A percentile compares a stretch with the other conserved stretches of the same genome.
These are phyloP conservation scores for Halyomorpha halys DNA, from an alignment of 1,140 invertebrate genomes.

Conservation along the genomic window DNA sequence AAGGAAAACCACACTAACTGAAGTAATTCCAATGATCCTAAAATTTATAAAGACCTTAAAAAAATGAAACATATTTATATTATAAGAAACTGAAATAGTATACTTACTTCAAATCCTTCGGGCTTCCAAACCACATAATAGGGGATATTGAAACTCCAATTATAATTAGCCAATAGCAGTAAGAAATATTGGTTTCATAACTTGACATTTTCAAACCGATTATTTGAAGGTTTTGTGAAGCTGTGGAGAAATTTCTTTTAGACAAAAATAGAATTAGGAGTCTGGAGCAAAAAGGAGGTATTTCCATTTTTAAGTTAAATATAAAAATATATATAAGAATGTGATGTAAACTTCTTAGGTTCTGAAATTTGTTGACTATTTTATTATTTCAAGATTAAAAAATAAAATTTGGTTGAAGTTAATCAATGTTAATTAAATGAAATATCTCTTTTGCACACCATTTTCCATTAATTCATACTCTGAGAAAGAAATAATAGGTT, in stretches of 20 bases:
- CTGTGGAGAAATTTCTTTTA: slow-evolving; percentile 35
- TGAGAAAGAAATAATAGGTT: too few relatives aligned
- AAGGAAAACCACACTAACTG: slow-evolving; percentile 44
- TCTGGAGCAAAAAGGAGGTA: too few relatives aligned
- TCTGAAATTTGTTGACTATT: too few relatives aligned
- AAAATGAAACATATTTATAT: too few relatives aligned
- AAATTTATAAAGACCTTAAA: slow-evolving; percentile 33
- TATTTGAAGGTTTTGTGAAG: slow-evolving; percentile 62
- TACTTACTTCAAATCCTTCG: slow-evolving; percentile 69
- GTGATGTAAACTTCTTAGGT: too few relatives aligned
- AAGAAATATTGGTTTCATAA: slow-evolving; percentile 51
- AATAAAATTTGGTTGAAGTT: too few relatives aligned
- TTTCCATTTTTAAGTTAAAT: too few relatives aligned
- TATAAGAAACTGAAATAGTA: not conserved
- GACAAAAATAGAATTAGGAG: not conserved
- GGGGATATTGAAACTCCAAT: slow-evolving; percentile 58
- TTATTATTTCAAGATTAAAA: too few relatives aligned
- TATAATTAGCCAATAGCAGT: slow-evolving; percentile 63
- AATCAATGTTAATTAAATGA: too few relatives aligned
- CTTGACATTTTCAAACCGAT: slow-evolving; percentile 54
- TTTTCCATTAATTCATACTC: too few relatives aligned
- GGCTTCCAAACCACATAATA: slow-evolving; percentile 70
- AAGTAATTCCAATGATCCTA: slow-evolving; percentile 43
- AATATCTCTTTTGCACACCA: too few relatives aligned
- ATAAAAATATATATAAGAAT: too few relatives aligned